Conservation (phyloP, 1,140 invertebrate genomes). For the Meloidogyne hapla region DNA sequence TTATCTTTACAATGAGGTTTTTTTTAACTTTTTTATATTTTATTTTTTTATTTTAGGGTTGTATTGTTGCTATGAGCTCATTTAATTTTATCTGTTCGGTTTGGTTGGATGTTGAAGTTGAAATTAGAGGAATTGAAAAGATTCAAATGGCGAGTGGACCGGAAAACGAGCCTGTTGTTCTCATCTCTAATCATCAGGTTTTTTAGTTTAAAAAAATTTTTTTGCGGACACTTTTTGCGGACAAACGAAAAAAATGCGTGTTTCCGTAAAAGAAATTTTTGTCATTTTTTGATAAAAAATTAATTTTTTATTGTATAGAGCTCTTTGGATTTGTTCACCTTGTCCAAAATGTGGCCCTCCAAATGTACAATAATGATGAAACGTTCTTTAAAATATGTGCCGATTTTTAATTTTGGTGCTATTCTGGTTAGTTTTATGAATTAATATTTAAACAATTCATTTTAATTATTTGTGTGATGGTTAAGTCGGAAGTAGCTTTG, state of each 20-base stretch:
- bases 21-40: background rate
- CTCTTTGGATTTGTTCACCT: constrained; percentile 34
- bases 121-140: constrained; percentile 41
- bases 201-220: background rate
- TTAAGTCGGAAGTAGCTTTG: background rate
- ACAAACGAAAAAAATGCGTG: too few relatives aligned
- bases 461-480: background rate
- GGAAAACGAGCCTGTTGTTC: constrained; percentile 32
- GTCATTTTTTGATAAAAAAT: background rate
- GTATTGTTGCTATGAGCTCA: constrained; percentile 6
- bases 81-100: constrained; percentile 31
- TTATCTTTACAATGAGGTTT: constrained; percentile 20
- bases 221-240: background rate
- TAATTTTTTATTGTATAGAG: too few relatives aligned
- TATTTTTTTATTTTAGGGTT: constrained; percentile 25
- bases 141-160: constrained; percentile 25
- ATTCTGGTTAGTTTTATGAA: constrained; percentile 37
- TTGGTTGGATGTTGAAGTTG: constrained; percentile 41
- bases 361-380: constrained; percentile 43
- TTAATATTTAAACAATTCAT: constrained; percentile 11
- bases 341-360: constrained; percentile 39
- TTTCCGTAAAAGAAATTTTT: too few relatives aligned
- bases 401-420: constrained; percentile 40
- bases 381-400: constrained; percentile 39
- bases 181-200: constrained; percentile 44